phyloP scores from a whole-genome alignment of 2,113 vertebrate species.

The Coryphaenoides rupestris region DNA sequence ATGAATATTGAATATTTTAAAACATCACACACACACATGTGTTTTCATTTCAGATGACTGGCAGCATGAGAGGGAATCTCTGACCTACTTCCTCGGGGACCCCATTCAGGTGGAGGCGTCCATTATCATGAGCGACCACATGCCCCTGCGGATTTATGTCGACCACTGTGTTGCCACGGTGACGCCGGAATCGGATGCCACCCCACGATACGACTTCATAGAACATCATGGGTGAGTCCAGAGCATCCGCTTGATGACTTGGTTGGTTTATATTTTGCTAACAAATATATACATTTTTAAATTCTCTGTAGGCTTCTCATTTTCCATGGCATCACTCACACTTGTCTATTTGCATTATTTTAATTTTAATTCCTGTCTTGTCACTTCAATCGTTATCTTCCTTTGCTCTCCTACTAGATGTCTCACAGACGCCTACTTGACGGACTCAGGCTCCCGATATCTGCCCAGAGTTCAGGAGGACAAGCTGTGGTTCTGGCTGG shows the following conservation, averaged over 20 bases:
- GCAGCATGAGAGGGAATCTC: conserved; percentile 43
- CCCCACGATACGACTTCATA: conserved; percentile 55
- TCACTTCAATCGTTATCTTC: neutral
- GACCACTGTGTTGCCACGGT: conserved; percentile 60
- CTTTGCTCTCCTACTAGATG: conserved; percentile 42
- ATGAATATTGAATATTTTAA: no score
- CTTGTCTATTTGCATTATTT: neutral
- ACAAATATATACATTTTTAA: no score
- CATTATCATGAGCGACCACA: conserved; percentile 42
- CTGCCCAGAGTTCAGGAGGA: conserved; percentile 46
- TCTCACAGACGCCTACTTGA: conserved; percentile 55
- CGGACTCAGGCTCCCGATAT: conserved; percentile 55
- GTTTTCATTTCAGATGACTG: conserved; percentile 48
- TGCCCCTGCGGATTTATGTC: conserved; percentile 51
- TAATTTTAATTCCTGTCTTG: neutral
- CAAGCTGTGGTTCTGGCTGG: conserved; percentile 52
- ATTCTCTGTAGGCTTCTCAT: no score
- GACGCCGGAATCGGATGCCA: conserved; percentile 30
- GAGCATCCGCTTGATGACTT: no score
- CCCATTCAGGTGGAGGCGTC: conserved; percentile 54
- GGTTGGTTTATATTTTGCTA: no score
- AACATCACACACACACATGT: no score
- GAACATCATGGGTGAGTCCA: conserved; percentile 52
- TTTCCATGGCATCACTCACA: neutral
- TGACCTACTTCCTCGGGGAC: conserved; percentile 59